phyloP scores from a whole-genome alignment of 2,113 vertebrate species.

The Struthio camelus region DNA sequence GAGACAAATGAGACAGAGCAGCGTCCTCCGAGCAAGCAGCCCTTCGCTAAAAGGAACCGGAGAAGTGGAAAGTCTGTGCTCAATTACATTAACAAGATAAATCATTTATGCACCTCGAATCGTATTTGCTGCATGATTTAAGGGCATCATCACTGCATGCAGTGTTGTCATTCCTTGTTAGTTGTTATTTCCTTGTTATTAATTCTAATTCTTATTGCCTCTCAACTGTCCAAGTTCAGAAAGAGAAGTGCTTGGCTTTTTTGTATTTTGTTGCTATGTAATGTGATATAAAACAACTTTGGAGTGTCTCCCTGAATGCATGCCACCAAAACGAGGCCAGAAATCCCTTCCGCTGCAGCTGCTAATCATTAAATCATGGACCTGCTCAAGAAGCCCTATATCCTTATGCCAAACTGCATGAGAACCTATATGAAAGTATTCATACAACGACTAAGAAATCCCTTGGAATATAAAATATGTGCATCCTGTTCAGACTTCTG shows the following conservation, averaged over 20 bases:
- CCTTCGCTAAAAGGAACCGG: not conserved
- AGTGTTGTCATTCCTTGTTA: conserved; percentile 50
- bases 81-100: conserved; percentile 7
- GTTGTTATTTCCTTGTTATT: conserved; percentile 50
- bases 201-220: conserved; percentile 41
- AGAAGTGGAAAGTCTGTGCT: conserved; percentile 8
- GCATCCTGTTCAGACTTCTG: not conserved
- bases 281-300: conserved; percentile 71
- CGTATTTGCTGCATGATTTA: conserved; percentile 33
- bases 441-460: not conserved
- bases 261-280: conserved; percentile 69
- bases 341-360: conserved; percentile 66
- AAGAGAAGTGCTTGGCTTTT: conserved; percentile 27
- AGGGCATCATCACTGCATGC: not conserved
- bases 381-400: not conserved
- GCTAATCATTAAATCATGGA: conserved; percentile 74
- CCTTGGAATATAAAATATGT: not conserved
- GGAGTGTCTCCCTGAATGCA: conserved; percentile 33
- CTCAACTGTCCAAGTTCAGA: not conserved
- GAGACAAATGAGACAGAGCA: not conserved
- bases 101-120: conserved; percentile 29
- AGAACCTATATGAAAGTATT: conserved; percentile 8
- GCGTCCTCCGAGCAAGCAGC: not conserved
- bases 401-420: not conserved
- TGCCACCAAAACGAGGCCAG: conserved; percentile 47